Evolutionary conservation across 1,140 invertebrate genomes (phyloP).

Genomic region (Drosophila orena): DNA sequence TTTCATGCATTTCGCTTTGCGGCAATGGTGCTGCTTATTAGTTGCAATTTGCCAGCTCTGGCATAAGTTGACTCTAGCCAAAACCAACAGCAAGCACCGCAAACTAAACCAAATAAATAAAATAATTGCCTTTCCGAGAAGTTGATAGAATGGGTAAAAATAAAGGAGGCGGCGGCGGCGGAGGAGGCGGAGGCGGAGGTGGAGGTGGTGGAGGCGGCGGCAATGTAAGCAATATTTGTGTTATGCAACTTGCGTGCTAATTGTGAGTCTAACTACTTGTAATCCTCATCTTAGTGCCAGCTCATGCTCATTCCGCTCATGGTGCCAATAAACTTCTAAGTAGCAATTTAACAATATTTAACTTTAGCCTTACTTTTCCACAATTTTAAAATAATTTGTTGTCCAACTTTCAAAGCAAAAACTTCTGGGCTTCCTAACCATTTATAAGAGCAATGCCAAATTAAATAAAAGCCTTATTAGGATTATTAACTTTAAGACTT

Average conservation of each 20-base stretch:
- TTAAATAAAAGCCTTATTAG: too few species aligned
- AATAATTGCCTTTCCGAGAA: slow-evolving; percentile 51
- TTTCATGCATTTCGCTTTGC: slow-evolving; percentile 65
- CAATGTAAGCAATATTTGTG: slow-evolving; percentile 85
- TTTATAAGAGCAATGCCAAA: neutral
- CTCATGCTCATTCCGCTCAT: neutral
- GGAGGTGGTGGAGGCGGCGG: slow-evolving; percentile 62
- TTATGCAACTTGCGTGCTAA: slow-evolving; percentile 76
- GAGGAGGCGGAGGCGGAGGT: slow-evolving; percentile 36
- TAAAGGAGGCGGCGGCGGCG: slow-evolving; percentile 67
- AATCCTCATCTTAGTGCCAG: slow-evolving; percentile 1
- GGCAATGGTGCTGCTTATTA: slow-evolving; percentile 64
- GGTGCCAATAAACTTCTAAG: neutral
- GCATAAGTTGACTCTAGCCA: slow-evolving; percentile 52
- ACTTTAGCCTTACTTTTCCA: too few species aligned
- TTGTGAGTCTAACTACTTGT: slow-evolving; percentile 59
- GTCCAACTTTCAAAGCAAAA: too few species aligned
- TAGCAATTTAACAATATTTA: neutral
- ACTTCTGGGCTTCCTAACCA: too few species aligned
- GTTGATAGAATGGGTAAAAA: slow-evolving; percentile 78
- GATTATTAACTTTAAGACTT: too few species aligned
- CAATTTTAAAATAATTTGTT: too few species aligned
- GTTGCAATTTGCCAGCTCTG: slow-evolving; percentile 72
- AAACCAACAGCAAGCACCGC: slow-evolving; percentile 10
- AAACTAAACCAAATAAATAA: slow-evolving; percentile 56